phyloP scores from a whole-genome alignment of 2,113 vertebrate genomes.

The Sciurus niger region DNA sequence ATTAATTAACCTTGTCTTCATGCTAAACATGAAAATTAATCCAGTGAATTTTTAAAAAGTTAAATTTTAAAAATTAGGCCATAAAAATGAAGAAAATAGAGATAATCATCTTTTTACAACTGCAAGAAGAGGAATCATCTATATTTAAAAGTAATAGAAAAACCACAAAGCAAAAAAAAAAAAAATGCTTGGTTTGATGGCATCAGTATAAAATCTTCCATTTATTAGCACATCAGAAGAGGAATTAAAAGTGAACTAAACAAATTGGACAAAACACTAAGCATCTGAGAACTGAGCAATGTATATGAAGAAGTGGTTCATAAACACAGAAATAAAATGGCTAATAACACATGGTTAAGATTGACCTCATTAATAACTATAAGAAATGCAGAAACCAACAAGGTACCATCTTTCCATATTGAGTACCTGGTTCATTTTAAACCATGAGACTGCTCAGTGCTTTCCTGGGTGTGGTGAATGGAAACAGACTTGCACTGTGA shows the following conservation, averaged over 20 bases:
- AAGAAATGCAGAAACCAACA: not conserved
- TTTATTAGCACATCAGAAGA: not conserved
- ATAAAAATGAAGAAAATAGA: conserved; percentile 24
- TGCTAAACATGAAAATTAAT: not conserved
- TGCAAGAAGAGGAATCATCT: not conserved
- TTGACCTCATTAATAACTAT: not conserved
- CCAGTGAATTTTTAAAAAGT: not conserved
- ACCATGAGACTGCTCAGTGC: accelerated
- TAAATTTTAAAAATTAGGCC: not conserved
- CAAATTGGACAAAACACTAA: not conserved
- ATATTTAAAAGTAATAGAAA: not conserved
- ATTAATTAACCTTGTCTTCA: not conserved
- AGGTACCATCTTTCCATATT: not conserved
- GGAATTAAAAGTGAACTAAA: conserved; percentile 34
- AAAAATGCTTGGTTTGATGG: not conserved
- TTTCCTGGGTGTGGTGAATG: not conserved
- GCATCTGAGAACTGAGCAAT: not conserved
- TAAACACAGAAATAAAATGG: conserved; percentile 26
- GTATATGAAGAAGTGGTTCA: not conserved
- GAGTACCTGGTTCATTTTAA: not conserved
- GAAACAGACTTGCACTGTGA: not conserved
- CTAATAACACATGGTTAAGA: not conserved
- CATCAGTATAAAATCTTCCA: not conserved
- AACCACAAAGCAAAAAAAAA: conserved; percentile 10
- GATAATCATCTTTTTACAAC: not conserved